Evolutionary conservation across 2,797 vertebrate genomes (phyloP).

Genomic region (Fistularia tabacaria): DNA sequence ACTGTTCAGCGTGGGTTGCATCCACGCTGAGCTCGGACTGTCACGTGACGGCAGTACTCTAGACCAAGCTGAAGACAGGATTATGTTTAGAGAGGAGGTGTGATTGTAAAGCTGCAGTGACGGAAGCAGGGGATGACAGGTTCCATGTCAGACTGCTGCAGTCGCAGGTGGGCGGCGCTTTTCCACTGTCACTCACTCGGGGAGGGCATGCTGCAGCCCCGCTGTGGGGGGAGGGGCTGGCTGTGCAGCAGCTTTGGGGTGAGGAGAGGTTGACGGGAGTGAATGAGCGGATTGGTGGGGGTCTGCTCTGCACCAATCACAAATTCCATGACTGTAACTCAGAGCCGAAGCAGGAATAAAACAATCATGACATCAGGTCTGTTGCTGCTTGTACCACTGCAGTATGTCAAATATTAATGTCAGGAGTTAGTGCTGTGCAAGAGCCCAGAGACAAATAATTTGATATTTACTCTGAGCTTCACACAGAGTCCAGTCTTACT

Average conservation of each 20-base stretch:
- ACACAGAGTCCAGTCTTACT: slow-evolving; percentile 7
- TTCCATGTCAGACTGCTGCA: slow-evolving; percentile 68
- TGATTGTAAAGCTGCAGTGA: slow-evolving; percentile 60
- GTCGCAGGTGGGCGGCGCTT: slow-evolving; percentile 62
- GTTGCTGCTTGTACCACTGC: slow-evolving; percentile 38
- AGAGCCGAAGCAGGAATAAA: slow-evolving; percentile 23
- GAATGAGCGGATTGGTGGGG: slow-evolving; percentile 15
- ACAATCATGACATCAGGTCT: slow-evolving; percentile 26
- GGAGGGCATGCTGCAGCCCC: slow-evolving; percentile 60
- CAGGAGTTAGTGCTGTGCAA: slow-evolving; percentile 14
- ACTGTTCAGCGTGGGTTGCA: too few relatives aligned
- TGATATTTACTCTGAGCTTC: slow-evolving; percentile 31
- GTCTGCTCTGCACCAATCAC: slow-evolving; percentile 44
- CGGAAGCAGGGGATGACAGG: slow-evolving; percentile 14
- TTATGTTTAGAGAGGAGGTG: slow-evolving; percentile 46
- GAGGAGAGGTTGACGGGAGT: slow-evolving; percentile 26
- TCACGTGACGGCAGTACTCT: slow-evolving; percentile 28
- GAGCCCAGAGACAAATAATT: slow-evolving; percentile 27
- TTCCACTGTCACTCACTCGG: slow-evolving; percentile 48
- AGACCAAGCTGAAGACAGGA: slow-evolving; percentile 38
- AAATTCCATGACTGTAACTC: slow-evolving; percentile 17
- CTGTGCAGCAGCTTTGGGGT: slow-evolving; percentile 45
- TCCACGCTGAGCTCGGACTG: slow-evolving; percentile 1
- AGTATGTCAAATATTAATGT: slow-evolving; percentile 51
- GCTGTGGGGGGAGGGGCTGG: slow-evolving; percentile 58